Base-by-base conservation (phyloP, 2,888 invertebrate species). In the Agrotis ipsilon region DNA sequence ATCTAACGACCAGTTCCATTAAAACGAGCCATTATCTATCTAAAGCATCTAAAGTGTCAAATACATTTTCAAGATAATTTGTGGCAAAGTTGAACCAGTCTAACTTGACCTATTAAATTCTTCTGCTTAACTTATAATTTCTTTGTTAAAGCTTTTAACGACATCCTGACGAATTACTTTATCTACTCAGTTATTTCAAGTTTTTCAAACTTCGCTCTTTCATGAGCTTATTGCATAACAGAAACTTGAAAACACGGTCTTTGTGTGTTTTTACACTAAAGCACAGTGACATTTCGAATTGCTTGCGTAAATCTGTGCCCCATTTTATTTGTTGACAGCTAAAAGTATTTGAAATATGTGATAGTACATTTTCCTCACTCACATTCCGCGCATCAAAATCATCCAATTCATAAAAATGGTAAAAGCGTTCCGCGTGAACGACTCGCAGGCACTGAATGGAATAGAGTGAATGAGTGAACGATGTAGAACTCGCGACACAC, bases 141-240 rank as follows among this genome's bases (percentile, higher is more conserved):
- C 78, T 78, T 85, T 81, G 80, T 81, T 75, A 80, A 84, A 83
- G 81, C 82, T 84, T 84, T 82, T 85, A 84, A 86, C 76, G 82
- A 78, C 76, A 70, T 75, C 61, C 55, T 76, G 75, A 67, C 72
- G 67, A 80, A 80, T 83, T 72, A 80, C 72, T 83, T 81, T 83
- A 76, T 66, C 78, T 78, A 71, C 78, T 69, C 67, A 57, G 69
- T 73, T 81, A 83, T 79, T 85, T 83, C 73, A 79, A 73, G 79
- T 85, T 79, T 24, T 66, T 60, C 19, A 72, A 84, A 84, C 85
- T 84, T 85, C 64, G 71, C 80, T 81, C 83, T 85, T 84, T 72
- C 81, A 66, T 64, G 43, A 79, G 76, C 76, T 81, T 79, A 75
- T 76, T 83, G 74, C 72, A 73, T 78, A 79, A 68, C 75, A 58